Conservation (phyloP, 2,888 invertebrate genomes). For the Caenorhabditis drosophilae region DNA sequence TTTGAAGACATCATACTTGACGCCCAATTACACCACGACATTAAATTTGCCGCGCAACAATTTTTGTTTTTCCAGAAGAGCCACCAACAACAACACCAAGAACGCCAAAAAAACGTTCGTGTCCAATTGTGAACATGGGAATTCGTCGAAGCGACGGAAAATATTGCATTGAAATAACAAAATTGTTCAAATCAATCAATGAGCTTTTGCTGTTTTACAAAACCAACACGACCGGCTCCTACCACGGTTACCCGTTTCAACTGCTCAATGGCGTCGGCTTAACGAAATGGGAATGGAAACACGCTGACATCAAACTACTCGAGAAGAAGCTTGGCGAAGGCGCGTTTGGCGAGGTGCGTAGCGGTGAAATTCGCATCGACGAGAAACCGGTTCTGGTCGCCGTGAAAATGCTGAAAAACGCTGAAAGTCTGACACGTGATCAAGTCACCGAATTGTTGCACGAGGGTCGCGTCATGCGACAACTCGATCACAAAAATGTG, state of each 20-base stretch:
- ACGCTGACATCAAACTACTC: constrained; percentile 18
- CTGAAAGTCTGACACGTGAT: background rate
- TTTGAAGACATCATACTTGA: no score
- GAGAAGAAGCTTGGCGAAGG: constrained; percentile 18
- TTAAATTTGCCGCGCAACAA: no score
- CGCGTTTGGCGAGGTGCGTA: constrained; percentile 14
- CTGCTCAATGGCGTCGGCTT: constrained; percentile 5
- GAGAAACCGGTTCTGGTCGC: constrained; percentile 2
- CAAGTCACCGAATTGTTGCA: constrained; percentile 6
- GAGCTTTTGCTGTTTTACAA: constrained; percentile 15
- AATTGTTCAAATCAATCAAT: constrained; percentile 8
- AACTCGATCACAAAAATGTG: constrained; percentile 11
- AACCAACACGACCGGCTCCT: background rate
- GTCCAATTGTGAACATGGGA: constrained; percentile 11
- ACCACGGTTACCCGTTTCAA: constrained; percentile 10
- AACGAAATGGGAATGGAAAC: constrained; percentile 18
- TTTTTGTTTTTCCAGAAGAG: no score
- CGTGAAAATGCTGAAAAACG: constrained; percentile 11
- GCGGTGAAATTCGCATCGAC: constrained; percentile 1
- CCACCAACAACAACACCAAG: no score
- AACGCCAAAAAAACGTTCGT: no score
- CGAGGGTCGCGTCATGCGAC: constrained; percentile 10
- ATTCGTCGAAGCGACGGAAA: constrained; percentile 8
- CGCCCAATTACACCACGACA: no score
- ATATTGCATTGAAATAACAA: constrained; percentile 9